phyloP scores from a whole-genome alignment of 2,888 invertebrate species.

The Cheilosia vernalis region DNA sequence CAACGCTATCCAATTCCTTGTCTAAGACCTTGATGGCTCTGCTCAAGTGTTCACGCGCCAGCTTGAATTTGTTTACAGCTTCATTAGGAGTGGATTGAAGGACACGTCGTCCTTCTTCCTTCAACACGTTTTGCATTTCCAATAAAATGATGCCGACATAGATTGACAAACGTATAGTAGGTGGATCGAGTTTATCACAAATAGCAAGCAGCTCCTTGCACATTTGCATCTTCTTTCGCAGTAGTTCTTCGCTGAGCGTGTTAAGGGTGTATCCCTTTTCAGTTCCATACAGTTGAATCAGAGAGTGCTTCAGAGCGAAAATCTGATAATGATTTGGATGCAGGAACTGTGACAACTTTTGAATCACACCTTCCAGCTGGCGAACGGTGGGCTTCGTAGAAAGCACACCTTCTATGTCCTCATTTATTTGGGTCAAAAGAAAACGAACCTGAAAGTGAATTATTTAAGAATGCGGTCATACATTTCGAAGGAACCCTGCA shows the following conservation, averaged over 20 bases:
- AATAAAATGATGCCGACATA: constrained; percentile 91
- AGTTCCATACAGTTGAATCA: constrained; percentile 91
- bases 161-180: constrained; percentile 89
- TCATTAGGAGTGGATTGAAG: constrained; percentile 36
- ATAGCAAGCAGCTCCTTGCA: constrained; percentile 87
- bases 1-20: constrained; percentile 81
- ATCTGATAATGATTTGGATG: constrained; percentile 94
- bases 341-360: constrained; percentile 89
- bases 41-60: constrained; percentile 77
- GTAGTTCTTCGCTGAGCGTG: constrained; percentile 85
- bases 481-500: background rate
- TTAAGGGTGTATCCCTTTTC: constrained; percentile 86
- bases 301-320: constrained; percentile 91
- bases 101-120: constrained; percentile 84
- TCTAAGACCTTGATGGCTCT: constrained; percentile 79
- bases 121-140: constrained; percentile 87
- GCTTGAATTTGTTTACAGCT: constrained; percentile 71
- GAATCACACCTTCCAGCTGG: constrained; percentile 87
- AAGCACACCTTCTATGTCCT: constrained; percentile 89
- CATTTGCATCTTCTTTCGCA: constrained; percentile 87
- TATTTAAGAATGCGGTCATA: background rate
- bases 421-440: constrained; percentile 89
- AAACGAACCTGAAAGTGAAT: constrained; percentile 81
- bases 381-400: constrained; percentile 84
- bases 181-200: constrained; percentile 88